Base-by-base conservation (phyloP, 1,140 invertebrate species). In the Mylabris phalerata region DNA sequence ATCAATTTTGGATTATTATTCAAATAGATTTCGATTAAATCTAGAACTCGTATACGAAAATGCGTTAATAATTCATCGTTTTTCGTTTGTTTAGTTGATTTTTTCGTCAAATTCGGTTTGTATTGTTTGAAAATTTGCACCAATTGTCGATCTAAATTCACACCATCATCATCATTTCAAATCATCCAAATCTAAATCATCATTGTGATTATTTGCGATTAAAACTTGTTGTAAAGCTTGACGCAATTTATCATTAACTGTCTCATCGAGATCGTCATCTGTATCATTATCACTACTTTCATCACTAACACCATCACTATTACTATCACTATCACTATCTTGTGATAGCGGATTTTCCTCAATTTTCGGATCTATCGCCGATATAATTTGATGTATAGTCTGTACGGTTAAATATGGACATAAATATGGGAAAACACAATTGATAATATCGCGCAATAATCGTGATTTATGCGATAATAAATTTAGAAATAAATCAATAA, bases 161-260 rank as follows among this genome's bases (percentile, higher is more conserved):
- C 82, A 4, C 88, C 88, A 71, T 90, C 85, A 60, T 82, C 84
- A 64, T 91, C 88, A 57, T 79, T n/a, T 79, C 43, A 92, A 84
- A 61, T 89, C 79, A 67, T 91, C 87, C 11, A 89, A 79, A 62
- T 90, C 86, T 6, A 90, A 75, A 57, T 86, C 87, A 70, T 82
- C 76, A 9, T 71, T 65, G 1, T 75, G 19, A 19, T 19, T 77
- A 44, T 77, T 78, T 41, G 75, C 74, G 7, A 82, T 83, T 9
- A 87, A 67, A 9, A 81, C 85, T 71, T 85, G 78, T 61, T 80
- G 79, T 2, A 87, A 76, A 32, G 85, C 85, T 59, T 82, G 70
- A 65, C 81, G 76, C 19, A 88, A 67, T 66, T 84, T 81, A 65
- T 89, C 85, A 19, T 80, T 84, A 9, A 79, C 78, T 48, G 81